Percentiles rank a stretch among this genome's conserved stretches.
These are phyloP conservation scores for Bovichtus variegatus DNA, from an alignment of 2,797 vertebrate genomes.

Conservation along the genomic window DNA sequence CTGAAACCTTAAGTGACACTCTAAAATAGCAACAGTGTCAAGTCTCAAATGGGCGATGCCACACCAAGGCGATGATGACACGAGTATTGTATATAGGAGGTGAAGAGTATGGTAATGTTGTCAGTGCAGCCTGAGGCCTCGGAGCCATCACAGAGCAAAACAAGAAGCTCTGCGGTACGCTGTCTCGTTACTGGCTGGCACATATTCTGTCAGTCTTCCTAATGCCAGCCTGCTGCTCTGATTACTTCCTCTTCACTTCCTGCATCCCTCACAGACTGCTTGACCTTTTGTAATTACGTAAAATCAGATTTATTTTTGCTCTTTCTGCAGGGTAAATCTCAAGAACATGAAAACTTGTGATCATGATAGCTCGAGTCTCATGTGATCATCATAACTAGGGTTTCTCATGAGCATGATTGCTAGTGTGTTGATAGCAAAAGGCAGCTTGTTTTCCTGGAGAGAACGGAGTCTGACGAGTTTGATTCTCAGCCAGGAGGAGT, in stretches of 20 bases:
- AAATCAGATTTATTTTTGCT: slow-evolving; percentile 68
- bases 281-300: slow-evolving; percentile 78
- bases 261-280: slow-evolving; percentile 63
- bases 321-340: slow-evolving; percentile 55
- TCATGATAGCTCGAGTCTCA: slow-evolving; percentile 62
- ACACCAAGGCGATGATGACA: slow-evolving; percentile 72
- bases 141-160: slow-evolving; percentile 68
- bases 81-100: slow-evolving; percentile 73
- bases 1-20: slow-evolving; percentile 79
- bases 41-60: slow-evolving; percentile 67
- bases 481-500: slow-evolving; percentile 55
- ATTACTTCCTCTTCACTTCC: slow-evolving; percentile 84
- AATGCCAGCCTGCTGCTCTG: slow-evolving; percentile 74
- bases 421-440: slow-evolving; percentile 63
- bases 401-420: slow-evolving; percentile 44
- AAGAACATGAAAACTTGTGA: slow-evolving; percentile 52
- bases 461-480: slow-evolving; percentile 47
- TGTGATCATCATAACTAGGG: slow-evolving; percentile 52
- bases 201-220: slow-evolving; percentile 81
- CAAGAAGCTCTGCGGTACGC: slow-evolving; percentile 58
- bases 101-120: slow-evolving; percentile 82
- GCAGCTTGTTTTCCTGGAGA: slow-evolving; percentile 63
- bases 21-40: slow-evolving; percentile 75
- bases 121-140: slow-evolving; percentile 75
- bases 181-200: slow-evolving; percentile 83